Evolutionary conservation across 2,888 invertebrate species (phyloP).

Genomic region (Drosophila suboccidentalis): DNA sequence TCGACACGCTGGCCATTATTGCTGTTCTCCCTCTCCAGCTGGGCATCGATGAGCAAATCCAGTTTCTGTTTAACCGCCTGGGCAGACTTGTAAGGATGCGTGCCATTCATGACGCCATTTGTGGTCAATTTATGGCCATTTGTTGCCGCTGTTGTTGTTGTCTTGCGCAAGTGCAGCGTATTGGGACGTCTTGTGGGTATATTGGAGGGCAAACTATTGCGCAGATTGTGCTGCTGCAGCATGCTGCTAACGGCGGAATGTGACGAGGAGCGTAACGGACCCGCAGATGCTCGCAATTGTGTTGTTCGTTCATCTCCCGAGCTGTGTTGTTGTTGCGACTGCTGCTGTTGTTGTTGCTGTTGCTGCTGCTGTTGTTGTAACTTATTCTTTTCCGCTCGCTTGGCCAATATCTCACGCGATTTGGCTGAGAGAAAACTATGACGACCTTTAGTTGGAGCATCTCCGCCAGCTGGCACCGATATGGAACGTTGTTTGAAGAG

Average conservation of each 20-base stretch:
- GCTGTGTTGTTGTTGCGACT: constrained; percentile 34
- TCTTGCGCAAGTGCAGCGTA: constrained; percentile 82
- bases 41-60: constrained; percentile 81
- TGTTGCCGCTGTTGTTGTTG: constrained; percentile 44
- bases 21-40: constrained; percentile 32
- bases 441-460: constrained; percentile 62
- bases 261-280: constrained; percentile 80
- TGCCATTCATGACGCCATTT: constrained; percentile 64
- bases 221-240: constrained; percentile 75
- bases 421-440: constrained; percentile 85
- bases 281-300: constrained; percentile 60
- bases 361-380: constrained; percentile 74
- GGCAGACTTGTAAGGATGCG: constrained; percentile 68
- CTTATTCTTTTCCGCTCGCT: constrained; percentile 84
- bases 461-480: constrained; percentile 82
- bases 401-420: constrained; percentile 85
- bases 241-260: constrained; percentile 79
- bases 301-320: constrained; percentile 67
- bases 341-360: constrained; percentile 57
- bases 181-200: constrained; percentile 84
- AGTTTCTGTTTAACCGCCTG: constrained; percentile 83
- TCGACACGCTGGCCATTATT: constrained; percentile 57
- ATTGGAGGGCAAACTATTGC: constrained; percentile 83
- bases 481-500: constrained; percentile 84
- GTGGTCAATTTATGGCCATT: constrained; percentile 52